These are phyloP conservation scores for Brachyptera putata DNA, from an alignment of 2,888 invertebrate genomes.

Conservation along the genomic window DNA sequence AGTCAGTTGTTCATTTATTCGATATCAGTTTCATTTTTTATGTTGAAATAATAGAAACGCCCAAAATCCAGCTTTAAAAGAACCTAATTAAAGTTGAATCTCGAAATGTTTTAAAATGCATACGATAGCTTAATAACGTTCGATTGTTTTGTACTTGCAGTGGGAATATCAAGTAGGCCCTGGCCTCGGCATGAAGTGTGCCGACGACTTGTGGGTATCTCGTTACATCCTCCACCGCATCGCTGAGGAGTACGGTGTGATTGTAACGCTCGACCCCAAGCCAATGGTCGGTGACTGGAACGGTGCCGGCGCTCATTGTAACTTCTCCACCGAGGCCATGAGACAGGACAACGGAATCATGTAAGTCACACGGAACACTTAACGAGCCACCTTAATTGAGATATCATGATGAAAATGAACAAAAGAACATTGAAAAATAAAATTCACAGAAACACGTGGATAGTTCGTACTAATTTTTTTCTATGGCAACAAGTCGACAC, in stretches of 20 bases:
- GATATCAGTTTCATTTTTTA: too few relatives aligned
- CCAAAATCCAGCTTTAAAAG: too few relatives aligned
- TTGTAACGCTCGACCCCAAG: slow-evolving; percentile 72
- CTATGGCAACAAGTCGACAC: too few relatives aligned
- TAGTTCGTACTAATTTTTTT: too few relatives aligned
- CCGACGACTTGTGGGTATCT: slow-evolving; percentile 84
- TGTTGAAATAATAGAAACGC: too few relatives aligned
- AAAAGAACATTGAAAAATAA: too few relatives aligned
- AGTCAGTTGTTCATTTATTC: too few relatives aligned
- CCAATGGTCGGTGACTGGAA: slow-evolving; percentile 87
- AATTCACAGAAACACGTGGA: too few relatives aligned
- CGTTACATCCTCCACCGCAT: slow-evolving; percentile 81
- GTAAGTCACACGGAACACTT: slow-evolving; percentile 57
- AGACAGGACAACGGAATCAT: slow-evolving; percentile 81
- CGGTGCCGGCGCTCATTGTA: slow-evolving; percentile 94
- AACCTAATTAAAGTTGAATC: too few relatives aligned
- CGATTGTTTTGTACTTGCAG: slow-evolving; percentile 40
- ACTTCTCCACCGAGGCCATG: slow-evolving; percentile 93
- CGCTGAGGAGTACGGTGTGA: slow-evolving; percentile 90
- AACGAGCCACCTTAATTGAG: background rate
- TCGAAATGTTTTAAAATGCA: too few relatives aligned
- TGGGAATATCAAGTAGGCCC: slow-evolving; percentile 94
- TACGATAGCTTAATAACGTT: too few relatives aligned
- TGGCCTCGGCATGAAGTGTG: slow-evolving; percentile 76
- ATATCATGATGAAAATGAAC: too few relatives aligned